Evolutionary conservation across 2,113 vertebrate genomes (phyloP).

Genomic region (Amphiprion percula): DNA sequence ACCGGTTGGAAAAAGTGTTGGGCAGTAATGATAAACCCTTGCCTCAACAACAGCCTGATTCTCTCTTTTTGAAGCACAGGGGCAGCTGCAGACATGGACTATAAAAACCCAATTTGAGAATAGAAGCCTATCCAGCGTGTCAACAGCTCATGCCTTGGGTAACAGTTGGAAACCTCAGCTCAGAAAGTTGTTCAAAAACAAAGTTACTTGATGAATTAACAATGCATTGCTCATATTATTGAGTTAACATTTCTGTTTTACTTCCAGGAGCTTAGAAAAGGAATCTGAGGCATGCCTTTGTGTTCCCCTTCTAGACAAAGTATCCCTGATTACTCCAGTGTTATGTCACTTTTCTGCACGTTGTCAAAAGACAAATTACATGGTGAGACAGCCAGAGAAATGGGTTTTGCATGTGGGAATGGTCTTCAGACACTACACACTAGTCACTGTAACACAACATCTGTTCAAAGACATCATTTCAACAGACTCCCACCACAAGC

Average conservation of each 20-base stretch:
- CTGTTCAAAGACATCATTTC: slow-evolving; percentile 76
- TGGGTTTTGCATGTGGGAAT: slow-evolving; percentile 73
- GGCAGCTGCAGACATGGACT: slow-evolving; percentile 83
- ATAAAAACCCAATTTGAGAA: slow-evolving; percentile 82
- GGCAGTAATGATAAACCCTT: slow-evolving; percentile 63
- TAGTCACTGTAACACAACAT: slow-evolving; percentile 71
- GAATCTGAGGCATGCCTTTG: slow-evolving; percentile 76
- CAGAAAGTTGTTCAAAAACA: slow-evolving; percentile 66
- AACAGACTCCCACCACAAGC: slow-evolving; percentile 48
- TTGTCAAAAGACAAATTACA: slow-evolving; percentile 74
- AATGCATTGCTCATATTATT: slow-evolving; percentile 63
- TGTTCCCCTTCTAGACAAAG: slow-evolving; percentile 78
- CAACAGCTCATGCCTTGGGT: slow-evolving; percentile 71
- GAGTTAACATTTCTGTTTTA: slow-evolving; percentile 77
- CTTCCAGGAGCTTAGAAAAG: slow-evolving; percentile 76
- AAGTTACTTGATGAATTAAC: slow-evolving; percentile 72
- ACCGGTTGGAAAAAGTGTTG: slow-evolving; percentile 67
- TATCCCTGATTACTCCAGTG: slow-evolving; percentile 76
- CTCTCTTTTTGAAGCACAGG: slow-evolving; percentile 76
- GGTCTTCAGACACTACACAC: slow-evolving; percentile 54
- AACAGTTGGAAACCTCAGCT: slow-evolving; percentile 75
- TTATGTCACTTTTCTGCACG: slow-evolving; percentile 74
- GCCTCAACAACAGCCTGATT: slow-evolving; percentile 74
- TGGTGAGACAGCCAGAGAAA: slow-evolving; percentile 60
- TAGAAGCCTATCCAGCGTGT: slow-evolving; percentile 74